These are phyloP conservation scores for Anthoscopus minutus DNA, from an alignment of 2,113 vertebrate species.

Conservation along the genomic window DNA sequence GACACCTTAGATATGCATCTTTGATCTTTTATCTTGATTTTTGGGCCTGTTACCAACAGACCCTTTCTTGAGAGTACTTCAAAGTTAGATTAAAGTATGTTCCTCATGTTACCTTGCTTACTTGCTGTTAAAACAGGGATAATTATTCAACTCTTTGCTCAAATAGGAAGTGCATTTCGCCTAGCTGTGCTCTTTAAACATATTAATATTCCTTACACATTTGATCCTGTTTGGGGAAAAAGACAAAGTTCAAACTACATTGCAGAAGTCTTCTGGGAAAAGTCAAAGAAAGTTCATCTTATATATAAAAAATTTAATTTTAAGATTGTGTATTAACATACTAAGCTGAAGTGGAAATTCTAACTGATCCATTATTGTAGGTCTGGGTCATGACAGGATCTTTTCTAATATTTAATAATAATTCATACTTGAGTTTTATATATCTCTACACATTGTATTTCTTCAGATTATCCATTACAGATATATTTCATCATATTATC, in stretches of 20 bases:
- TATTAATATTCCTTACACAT: not conserved
- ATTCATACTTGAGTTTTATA: conserved; percentile 13
- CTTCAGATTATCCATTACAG: not conserved
- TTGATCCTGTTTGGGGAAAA: conserved; percentile 12
- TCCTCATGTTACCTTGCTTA: not conserved
- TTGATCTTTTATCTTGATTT: conserved; percentile 48
- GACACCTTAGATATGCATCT: not conserved
- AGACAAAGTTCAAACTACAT: not conserved
- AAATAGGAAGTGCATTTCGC: not conserved
- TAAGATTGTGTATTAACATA: conserved; percentile 6
- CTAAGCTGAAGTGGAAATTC: conserved; percentile 17
- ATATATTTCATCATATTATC: not conserved
- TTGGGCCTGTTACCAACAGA: not conserved
- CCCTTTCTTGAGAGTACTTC: not conserved
- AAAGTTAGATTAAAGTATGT: not conserved
- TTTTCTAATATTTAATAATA: conserved; percentile 38
- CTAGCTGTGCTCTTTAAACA: not conserved
- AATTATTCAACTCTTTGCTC: not conserved
- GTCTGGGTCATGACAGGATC: not conserved
- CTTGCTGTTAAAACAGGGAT: not conserved
- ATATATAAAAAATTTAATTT: conserved; percentile 40
- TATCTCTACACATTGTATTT: not conserved
- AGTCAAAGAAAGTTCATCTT: conserved; percentile 60
- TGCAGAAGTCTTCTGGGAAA: conserved; percentile 35
- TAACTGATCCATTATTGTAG: not conserved